Evolutionary conservation across 2,888 invertebrate genomes (phyloP), one percentile per base, ranked within the genome.

Genomic region (Cosmopolites sordidus): DNA sequence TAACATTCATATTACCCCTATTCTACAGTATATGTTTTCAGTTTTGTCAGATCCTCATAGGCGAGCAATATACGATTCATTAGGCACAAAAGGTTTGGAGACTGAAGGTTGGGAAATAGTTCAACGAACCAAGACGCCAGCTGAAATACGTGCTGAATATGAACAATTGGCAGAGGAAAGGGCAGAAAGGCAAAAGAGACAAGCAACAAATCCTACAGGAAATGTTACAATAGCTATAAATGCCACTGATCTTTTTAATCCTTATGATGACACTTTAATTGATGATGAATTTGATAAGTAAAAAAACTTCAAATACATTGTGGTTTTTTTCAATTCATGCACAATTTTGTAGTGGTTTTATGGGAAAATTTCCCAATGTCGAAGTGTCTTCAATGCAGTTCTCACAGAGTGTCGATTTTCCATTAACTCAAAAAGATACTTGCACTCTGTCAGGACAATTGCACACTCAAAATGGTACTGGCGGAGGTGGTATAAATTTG

Each of bases 21-120:
- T 30, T 12, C 29, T 4, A 37, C 3, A 2, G 1, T 18, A 44
- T 2, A 48, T 11, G 22, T 41, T 69, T 74, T 27, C 66, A 87
- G 94, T 97, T 27, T 76, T 99, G 38, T 89, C 85, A 15, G 95
- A 99, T 78, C 87, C 93, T 1, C 94, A 95, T 68, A 88, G 89
- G 70, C 80, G 97, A 69, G 95, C 94, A 0, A 95, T 99, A 60
- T 99, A 98, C 74, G 97, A 99, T 76, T 83, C 81, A 45, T 74
- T 83, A 73, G 96, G 96, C n/a, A 83, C 87, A 48, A 86, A 89
- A 67, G 98, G 97, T 0, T 76, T 98, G 18, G 88, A 94, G 73
- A 92, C 93, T 0, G 92, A 95, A 66, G 96, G 95, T 48, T 95
- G 96, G 94, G 93, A 97, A 76, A 80, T 97, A 27, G 89, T 97